These are phyloP conservation scores for Telmatherina bonti DNA, from an alignment of 2,797 vertebrate species.

Conservation along the genomic window DNA sequence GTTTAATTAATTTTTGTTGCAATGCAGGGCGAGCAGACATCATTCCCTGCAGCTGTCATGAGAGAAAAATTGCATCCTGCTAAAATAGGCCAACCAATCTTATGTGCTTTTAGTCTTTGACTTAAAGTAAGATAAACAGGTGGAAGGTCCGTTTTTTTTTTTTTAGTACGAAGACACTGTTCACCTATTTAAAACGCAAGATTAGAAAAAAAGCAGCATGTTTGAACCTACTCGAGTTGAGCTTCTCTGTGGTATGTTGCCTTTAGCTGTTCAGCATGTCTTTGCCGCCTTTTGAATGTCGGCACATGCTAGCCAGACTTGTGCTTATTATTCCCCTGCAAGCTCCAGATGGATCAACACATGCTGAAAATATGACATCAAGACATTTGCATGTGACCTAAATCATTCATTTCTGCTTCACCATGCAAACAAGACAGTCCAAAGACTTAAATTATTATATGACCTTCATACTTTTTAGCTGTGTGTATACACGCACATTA, in stretches of 20 bases:
- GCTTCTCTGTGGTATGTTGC: constrained; percentile 35
- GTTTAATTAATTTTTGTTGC: constrained; percentile 74
- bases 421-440: constrained; percentile 68
- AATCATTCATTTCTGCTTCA: constrained; percentile 80
- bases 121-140: constrained; percentile 30
- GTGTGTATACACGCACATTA: no score
- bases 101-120: constrained; percentile 1
- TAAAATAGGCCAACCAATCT: constrained; percentile 39
- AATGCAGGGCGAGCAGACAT: constrained; percentile 50
- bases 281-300: constrained; percentile 72
- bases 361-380: constrained; percentile 84
- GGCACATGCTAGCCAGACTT: constrained; percentile 78
- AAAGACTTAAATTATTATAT: constrained; percentile 46
- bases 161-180: not conserved
- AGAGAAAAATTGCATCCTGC: constrained; percentile 12
- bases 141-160: not conserved
- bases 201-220: constrained; percentile 1
- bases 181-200: constrained; percentile 4
- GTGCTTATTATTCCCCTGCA: constrained; percentile 79
- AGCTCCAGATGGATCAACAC: constrained; percentile 87
- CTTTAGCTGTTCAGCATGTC: constrained; percentile 67
- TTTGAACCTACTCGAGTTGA: constrained; percentile 42
- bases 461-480: no score
- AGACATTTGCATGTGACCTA: constrained; percentile 86
- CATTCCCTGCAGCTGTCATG: constrained; percentile 57